Evolutionary conservation across 2,113 vertebrate genomes (phyloP).

Genomic region (Psephotus haematonotus): DNA sequence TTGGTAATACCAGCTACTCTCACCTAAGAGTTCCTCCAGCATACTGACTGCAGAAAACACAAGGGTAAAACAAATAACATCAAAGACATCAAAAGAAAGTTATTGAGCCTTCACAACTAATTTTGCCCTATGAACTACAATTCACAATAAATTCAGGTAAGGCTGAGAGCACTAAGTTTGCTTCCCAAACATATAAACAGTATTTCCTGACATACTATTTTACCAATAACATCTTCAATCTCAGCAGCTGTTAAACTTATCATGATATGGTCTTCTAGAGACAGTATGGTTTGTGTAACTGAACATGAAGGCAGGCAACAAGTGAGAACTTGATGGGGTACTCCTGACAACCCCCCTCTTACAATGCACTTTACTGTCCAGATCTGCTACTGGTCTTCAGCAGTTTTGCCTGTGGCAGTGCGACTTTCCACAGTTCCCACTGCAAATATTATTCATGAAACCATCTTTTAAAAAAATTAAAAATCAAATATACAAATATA

Average conservation of each 20-base stretch:
- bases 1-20: background rate
- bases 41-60: background rate
- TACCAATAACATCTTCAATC: background rate
- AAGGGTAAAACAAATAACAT: too few relatives aligned
- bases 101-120: fast-evolving
- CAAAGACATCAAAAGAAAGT: background rate
- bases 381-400: background rate
- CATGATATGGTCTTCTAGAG: background rate
- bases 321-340: background rate
- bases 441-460: background rate
- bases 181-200: background rate
- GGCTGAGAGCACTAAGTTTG: background rate
- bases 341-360: fast-evolving
- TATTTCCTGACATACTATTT: background rate
- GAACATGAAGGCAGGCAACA: background rate
- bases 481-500: background rate
- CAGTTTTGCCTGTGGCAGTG: background rate
- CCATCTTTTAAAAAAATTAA: background rate
- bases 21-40: background rate
- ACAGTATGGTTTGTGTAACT: fast-evolving
- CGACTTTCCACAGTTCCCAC: background rate
- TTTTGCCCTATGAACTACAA: background rate
- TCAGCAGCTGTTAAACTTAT: background rate
- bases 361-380: background rate
- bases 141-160: background rate